Percentiles rank a stretch among this genome's conserved stretches.
These are phyloP conservation scores for Montipora capricornis DNA, from an alignment of 64 coral and sea anemone species.

Conservation along the genomic window DNA sequence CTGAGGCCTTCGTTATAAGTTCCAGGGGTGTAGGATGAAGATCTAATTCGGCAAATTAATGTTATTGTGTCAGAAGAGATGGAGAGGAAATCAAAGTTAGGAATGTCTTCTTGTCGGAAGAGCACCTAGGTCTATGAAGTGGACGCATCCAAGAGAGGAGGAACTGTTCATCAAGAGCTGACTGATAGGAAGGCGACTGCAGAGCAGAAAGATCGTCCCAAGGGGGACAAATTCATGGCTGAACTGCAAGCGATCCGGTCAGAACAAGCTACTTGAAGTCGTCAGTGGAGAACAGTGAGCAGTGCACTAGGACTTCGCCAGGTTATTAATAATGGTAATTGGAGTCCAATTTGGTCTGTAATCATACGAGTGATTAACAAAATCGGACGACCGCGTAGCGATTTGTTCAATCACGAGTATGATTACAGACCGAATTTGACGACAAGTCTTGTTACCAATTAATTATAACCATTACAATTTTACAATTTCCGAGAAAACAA, in stretches of 20 bases:
- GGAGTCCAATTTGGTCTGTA: too few relatives aligned
- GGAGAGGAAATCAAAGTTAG: slow-evolving; percentile 11
- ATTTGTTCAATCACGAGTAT: too few relatives aligned
- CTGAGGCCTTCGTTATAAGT: too few relatives aligned
- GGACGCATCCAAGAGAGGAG: background rate
- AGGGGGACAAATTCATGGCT: slow-evolving; percentile 55
- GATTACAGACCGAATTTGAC: too few relatives aligned
- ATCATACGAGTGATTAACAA: too few relatives aligned
- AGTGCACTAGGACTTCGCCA: background rate
- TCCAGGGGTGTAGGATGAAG: slow-evolving; percentile 11
- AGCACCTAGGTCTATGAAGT: background rate
- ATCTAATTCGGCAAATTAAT: slow-evolving; percentile 41
- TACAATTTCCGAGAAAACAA: too few relatives aligned
- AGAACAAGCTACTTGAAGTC: slow-evolving; percentile 40
- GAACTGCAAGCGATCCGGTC: slow-evolving; percentile 25
- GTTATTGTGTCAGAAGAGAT: background rate
- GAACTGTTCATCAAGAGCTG: background rate
- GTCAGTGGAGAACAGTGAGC: slow-evolving; percentile 39
- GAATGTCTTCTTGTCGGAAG: background rate
- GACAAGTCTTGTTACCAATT: too few relatives aligned
- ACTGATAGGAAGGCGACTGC: background rate
- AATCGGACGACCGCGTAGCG: too few relatives aligned
- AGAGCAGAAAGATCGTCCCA: background rate
- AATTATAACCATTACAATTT: too few relatives aligned
- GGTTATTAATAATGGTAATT: too few relatives aligned